phyloP scores from a whole-genome alignment of 2,113 vertebrate genomes.

The Saccopteryx leptura region DNA sequence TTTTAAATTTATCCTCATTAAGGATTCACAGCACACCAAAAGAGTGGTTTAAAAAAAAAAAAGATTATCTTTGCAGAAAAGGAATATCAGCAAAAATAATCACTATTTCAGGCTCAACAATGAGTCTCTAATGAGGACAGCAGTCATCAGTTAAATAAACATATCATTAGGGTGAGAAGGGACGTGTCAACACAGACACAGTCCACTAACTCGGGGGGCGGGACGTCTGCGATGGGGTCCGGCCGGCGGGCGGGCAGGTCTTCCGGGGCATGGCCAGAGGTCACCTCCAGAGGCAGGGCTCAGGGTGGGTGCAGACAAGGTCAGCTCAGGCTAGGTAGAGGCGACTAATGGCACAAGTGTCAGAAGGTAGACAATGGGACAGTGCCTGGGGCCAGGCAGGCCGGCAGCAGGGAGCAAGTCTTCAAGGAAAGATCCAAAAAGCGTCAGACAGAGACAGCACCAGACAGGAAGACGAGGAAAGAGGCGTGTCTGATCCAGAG shows the following conservation, averaged over 20 bases:
- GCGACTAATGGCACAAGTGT: not conserved
- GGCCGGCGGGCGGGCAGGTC: not conserved
- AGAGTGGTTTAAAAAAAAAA: slow-evolving; percentile 71
- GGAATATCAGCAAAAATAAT: slow-evolving; percentile 83
- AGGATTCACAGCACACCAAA: slow-evolving; percentile 80
- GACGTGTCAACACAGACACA: slow-evolving; percentile 72
- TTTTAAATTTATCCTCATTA: slow-evolving; percentile 81
- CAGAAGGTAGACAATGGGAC: not conserved
- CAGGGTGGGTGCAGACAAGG: not conserved
- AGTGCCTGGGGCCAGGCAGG: not conserved
- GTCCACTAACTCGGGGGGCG: slow-evolving; percentile 68
- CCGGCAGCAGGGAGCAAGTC: too few species aligned
- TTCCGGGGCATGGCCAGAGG: not conserved
- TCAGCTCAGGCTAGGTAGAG: not conserved
- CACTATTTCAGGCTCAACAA: slow-evolving; percentile 78
- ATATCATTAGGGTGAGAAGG: slow-evolving; percentile 72
- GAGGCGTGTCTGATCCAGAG: too few species aligned
- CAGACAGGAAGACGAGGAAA: not conserved
- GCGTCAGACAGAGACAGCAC: not conserved
- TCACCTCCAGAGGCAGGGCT: not conserved
- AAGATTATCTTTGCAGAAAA: slow-evolving; percentile 79
- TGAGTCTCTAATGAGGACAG: slow-evolving; percentile 80
- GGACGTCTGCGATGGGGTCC: slow-evolving; percentile 25
- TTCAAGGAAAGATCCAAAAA: not conserved
- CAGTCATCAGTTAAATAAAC: slow-evolving; percentile 82